Base-by-base conservation (phyloP, 2,888 invertebrate genomes). In the Beris morrisii region DNA sequence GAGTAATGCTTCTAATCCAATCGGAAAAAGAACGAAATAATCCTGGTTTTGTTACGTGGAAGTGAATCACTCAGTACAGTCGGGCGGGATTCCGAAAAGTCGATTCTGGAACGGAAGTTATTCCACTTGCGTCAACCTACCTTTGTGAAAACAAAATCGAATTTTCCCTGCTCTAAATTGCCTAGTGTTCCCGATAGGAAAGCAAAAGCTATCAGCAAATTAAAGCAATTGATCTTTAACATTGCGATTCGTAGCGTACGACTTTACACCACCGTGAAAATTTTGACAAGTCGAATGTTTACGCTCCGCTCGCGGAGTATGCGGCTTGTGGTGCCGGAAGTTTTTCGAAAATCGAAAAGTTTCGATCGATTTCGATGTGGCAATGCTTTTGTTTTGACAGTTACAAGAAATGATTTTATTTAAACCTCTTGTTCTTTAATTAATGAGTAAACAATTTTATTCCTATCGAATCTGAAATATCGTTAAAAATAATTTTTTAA, bases 131-230 rank as follows among this genome's bases (percentile, higher is more conserved):
- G 7, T 43, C 12, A 44, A 63, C 67, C 79, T 76, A 86, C 86
- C 80, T 83, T 82, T 71, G 81, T 84, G 71, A 88, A 77, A 72
- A 83, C 82, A 73, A 85, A 84, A 78, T 87, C 85, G 86, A 87
- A 88, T 83, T 85, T 87, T 73, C 88, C 88, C 72, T 86, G 84
- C 77, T 87, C 87, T 44, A 87, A 71, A 66, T 69, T 71, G 15
- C 68, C 67, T 22, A 69, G 58, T n/a, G 22, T 22, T 11, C 32
- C 46, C 30, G 58, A 30, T 22, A 46, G 30, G n/a, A 58, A 46
- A 22, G 28, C 12, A 30, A 44, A 56, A 56, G 38, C n/a, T 38
- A 43, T 38, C 9, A 43, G 15, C n/a, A 56, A 38, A 15, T 11
- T 4, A n/a, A 48, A 48, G n/a, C 6, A 56, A 15, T 56, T 56